Conservation (phyloP, 30 jellyfish, hydroid and myxozoan species). For the Cassiopea andromeda region DNA sequence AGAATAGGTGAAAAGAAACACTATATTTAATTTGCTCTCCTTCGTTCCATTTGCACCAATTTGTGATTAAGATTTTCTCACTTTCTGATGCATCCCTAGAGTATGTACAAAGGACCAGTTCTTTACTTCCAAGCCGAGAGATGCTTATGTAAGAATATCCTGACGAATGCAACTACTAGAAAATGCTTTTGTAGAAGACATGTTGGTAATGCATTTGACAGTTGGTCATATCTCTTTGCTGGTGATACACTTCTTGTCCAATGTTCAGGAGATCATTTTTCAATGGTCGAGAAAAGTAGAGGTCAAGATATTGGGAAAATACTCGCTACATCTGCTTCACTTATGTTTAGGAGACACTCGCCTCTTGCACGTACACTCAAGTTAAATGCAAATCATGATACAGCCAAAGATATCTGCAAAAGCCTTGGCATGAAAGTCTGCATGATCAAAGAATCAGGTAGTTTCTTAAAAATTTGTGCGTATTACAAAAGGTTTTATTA, state of each 20-base stretch:
- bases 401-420: conserved; percentile 14
- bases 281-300: conserved; percentile 33
- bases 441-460: conserved; percentile 6
- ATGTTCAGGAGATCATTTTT: conserved; percentile 43
- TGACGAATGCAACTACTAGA: background rate
- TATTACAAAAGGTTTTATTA: too few species aligned
- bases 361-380: background rate
- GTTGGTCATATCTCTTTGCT: conserved; percentile 32
- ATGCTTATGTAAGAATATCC: background rate
- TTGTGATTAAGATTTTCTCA: too few species aligned
- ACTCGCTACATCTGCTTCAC: conserved; percentile 14
- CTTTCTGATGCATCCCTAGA: background rate
- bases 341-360: conserved; percentile 11
- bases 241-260: background rate
- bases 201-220: conserved; percentile 27
- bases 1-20: too few species aligned
- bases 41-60: too few species aligned
- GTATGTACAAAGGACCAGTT: conserved; percentile 37
- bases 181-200: conserved; percentile 1
- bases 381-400: conserved; percentile 21
- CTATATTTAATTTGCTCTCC: too few species aligned
- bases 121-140: conserved; percentile 26
- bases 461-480: too few species aligned
- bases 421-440: conserved; percentile 14
- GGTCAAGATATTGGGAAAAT: conserved; percentile 35